Conservation (phyloP, 30 jellyfish, hydroid and myxozoan genomes). For the Hydractinia echinata region DNA sequence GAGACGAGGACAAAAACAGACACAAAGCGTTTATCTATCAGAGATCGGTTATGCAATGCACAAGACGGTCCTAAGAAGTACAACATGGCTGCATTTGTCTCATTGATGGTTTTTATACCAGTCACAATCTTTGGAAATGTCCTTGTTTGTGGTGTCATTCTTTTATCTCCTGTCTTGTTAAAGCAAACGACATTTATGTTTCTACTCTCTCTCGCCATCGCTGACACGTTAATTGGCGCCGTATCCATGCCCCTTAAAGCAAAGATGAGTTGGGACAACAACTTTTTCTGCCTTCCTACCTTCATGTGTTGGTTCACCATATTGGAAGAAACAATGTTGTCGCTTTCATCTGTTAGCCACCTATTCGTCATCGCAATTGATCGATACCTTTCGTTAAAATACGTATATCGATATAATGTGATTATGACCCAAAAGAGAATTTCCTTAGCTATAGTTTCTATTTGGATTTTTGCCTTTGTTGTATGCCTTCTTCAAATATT, state of each 20-base stretch:
- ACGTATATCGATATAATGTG: neutral
- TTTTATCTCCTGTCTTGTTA: neutral
- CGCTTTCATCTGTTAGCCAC: slow-evolving; percentile 26
- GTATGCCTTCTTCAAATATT: neutral
- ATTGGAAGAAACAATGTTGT: slow-evolving; percentile 17
- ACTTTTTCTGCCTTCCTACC: slow-evolving; percentile 24
- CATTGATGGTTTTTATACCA: slow-evolving; percentile 4
- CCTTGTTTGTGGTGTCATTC: slow-evolving; percentile 21
- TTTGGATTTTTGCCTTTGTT: slow-evolving; percentile 23
- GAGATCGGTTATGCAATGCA: neutral
- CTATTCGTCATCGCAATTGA: slow-evolving; percentile 26
- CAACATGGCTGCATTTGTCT: neutral
- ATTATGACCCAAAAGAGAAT: slow-evolving; percentile 1
- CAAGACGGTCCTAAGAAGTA: too few species aligned
- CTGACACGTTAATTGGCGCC: slow-evolving; percentile 29
- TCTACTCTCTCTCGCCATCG: slow-evolving; percentile 33
- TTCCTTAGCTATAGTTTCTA: neutral
- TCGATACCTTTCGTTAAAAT: slow-evolving; percentile 21
- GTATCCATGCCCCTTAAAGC: slow-evolving; percentile 33
- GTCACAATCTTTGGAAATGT: slow-evolving; percentile 30
- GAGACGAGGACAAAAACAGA: neutral
- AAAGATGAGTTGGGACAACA: slow-evolving; percentile 6
- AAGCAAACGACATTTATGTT: slow-evolving; percentile 20
- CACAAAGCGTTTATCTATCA: neutral
- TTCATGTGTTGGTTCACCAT: slow-evolving; percentile 20